Evolutionary conservation across 2,888 invertebrate genomes (phyloP).

Genomic region (Tachystola acroxantha): DNA sequence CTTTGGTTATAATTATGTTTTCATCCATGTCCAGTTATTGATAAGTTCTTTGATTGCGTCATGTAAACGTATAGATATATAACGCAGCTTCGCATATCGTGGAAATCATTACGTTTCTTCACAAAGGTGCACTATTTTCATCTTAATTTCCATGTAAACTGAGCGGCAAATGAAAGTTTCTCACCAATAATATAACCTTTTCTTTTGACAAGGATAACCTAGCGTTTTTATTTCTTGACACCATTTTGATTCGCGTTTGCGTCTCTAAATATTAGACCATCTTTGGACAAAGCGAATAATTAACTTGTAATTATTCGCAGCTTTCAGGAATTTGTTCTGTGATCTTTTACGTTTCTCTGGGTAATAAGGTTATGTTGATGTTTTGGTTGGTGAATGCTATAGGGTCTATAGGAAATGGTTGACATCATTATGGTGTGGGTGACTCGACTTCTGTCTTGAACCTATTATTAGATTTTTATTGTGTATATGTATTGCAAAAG

Average conservation of each 20-base stretch:
- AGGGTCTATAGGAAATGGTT: slow-evolving; percentile 22
- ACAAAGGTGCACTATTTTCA: slow-evolving; percentile 10
- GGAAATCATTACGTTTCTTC: slow-evolving; percentile 22
- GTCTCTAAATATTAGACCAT: slow-evolving; percentile 37
- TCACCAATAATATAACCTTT: slow-evolving; percentile 44
- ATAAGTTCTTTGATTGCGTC: slow-evolving; percentile 71
- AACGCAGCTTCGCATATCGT: slow-evolving; percentile 30
- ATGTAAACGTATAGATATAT: slow-evolving; percentile 61
- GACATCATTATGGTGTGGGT: slow-evolving; percentile 15
- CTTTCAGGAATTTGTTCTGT: neutral
- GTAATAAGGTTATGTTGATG: slow-evolving; percentile 74
- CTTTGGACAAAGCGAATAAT: slow-evolving; percentile 11
- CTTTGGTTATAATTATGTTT: slow-evolving; percentile 69
- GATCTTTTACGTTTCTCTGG: neutral
- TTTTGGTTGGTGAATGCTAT: slow-evolving; percentile 55
- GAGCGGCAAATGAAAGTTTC: slow-evolving; percentile 21
- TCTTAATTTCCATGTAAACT: slow-evolving; percentile 9
- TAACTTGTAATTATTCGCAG: slow-evolving; percentile 1
- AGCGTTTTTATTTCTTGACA: slow-evolving; percentile 53
- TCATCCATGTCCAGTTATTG: slow-evolving; percentile 58
- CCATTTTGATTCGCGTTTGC: slow-evolving; percentile 66
- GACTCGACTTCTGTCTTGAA: neutral
- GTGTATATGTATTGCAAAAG: too few relatives aligned
- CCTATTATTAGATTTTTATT: neutral
- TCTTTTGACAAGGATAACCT: slow-evolving; percentile 70